Conservation (phyloP, 2,888 invertebrate genomes). For the Megastigmus dorsalis region DNA sequence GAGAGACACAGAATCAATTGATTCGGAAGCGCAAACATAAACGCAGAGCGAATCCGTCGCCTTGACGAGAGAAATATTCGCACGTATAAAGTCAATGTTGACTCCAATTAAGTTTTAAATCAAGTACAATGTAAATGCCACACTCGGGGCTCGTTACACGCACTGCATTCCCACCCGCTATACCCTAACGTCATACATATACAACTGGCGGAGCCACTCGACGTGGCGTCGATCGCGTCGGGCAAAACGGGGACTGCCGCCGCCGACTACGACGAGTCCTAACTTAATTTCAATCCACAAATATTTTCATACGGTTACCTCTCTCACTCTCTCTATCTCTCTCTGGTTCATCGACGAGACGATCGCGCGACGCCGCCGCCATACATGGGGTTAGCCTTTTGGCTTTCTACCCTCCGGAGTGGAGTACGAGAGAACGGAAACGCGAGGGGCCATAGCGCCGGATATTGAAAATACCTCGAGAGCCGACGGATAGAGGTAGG, state of each 20-base stretch:
- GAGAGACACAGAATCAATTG: no score
- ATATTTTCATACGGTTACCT: constrained; percentile 46
- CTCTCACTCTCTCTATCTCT: neutral
- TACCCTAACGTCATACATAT: neutral
- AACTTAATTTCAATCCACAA: constrained; percentile 47
- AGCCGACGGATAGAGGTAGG: constrained; percentile 51
- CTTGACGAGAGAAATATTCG: neutral
- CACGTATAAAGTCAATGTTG: constrained; percentile 19
- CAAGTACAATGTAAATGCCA: constrained; percentile 18
- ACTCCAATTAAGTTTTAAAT: constrained; percentile 34
- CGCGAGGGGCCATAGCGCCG: constrained; percentile 62
- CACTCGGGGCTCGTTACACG: constrained; percentile 2
- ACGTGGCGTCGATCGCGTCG: neutral
- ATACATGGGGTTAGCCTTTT: constrained; percentile 10
- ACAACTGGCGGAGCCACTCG: neutral
- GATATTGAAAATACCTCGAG: constrained; percentile 71
- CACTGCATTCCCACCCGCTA: neutral
- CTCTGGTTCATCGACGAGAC: no score
- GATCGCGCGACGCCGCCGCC: no score
- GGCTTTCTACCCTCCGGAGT: constrained; percentile 46
- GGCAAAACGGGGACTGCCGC: no score
- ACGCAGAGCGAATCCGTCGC: no score
- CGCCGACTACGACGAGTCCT: neutral
- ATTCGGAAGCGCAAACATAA: no score
- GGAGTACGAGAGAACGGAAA: no score